Evolutionary conservation across 2,797 vertebrate genomes (phyloP), one percentile per base, ranked within the genome.

Genomic region (Trematomus bernacchii): DNA sequence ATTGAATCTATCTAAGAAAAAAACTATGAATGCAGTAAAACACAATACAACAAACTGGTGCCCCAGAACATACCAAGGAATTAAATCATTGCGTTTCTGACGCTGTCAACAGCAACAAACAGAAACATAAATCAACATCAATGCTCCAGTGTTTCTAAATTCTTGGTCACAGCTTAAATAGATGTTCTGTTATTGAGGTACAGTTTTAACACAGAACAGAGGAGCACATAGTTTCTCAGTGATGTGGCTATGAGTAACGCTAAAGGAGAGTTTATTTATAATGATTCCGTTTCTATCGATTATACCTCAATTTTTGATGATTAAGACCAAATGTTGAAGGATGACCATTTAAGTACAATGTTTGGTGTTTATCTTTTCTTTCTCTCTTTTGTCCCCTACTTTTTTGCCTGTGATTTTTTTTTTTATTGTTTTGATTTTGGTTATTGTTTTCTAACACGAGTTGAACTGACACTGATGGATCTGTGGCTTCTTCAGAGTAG

Each of bases 291-390:
- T 84, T 76, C 46, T 66, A n/a, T 74, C n/a, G 19, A 3, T 64
- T 79, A 77, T 85, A 77, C 78, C 76, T 87, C 84, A 79, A 0
- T 83, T 79, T 69, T 58, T 81, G 40, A 73, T 74, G 14, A 80
- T 73, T 46, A 60, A 77, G 87, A 92, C 87, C 88, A 92, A 90
- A 87, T 87, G 52, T 81, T 80, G 27, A 85, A 85, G 13, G 11
- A 54, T 71, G 27, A 67, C 13, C 18, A 40, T 78, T 71, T 12
- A 63, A 52, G 16, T 79, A 46, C 48, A 60, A 61, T 61, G 53
- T 74, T 71, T 21, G 8, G 16, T 80, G 44, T 73, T 13, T 71
- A 2, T 72, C 15, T 18, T 4, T 46, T 50, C 0, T 37, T 37
- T 37, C 33, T 63, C 59, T 66, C 27, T n/a, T 69, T 54, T 46